Evolutionary conservation across 2,113 vertebrate genomes (phyloP).

Genomic region (Pachycephala philippinensis): DNA sequence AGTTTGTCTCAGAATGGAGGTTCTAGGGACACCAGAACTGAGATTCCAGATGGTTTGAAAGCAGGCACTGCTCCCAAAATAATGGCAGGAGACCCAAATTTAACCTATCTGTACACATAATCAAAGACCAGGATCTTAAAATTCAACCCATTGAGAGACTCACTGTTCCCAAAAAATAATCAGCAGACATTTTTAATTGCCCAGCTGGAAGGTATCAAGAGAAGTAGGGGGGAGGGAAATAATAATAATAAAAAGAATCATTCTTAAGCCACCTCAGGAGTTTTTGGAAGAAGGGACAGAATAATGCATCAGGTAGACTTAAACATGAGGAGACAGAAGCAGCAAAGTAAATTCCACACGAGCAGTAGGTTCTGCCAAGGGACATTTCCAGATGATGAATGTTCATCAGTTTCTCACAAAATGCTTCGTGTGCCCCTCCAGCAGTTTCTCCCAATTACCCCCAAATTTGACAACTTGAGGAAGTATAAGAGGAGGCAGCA

Average conservation of each 20-base stretch:
- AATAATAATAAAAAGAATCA: not conserved
- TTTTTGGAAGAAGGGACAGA: not conserved
- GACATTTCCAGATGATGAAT: not conserved
- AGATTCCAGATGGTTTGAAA: not conserved
- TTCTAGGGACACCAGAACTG: not conserved
- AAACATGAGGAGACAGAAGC: not conserved
- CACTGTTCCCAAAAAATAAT: not conserved
- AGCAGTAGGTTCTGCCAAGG: not conserved
- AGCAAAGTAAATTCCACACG: not conserved
- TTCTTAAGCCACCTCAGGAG: not conserved
- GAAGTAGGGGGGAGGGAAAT: not conserved
- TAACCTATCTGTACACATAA: not conserved
- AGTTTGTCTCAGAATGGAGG: not conserved
- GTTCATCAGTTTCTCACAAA: not conserved
- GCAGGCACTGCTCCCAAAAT: not conserved
- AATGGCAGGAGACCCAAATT: not conserved
- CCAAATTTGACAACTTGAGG: not conserved
- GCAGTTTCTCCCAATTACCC: constrained; percentile 8
- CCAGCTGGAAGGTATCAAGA: not conserved
- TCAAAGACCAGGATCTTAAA: not conserved
- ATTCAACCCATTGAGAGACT: not conserved
- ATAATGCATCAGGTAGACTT: not conserved
- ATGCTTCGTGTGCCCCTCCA: not conserved
- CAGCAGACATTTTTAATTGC: not conserved
- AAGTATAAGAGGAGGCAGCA: not conserved